Base-by-base conservation (phyloP, 2,113 vertebrate species). In the Gallinago media region DNA sequence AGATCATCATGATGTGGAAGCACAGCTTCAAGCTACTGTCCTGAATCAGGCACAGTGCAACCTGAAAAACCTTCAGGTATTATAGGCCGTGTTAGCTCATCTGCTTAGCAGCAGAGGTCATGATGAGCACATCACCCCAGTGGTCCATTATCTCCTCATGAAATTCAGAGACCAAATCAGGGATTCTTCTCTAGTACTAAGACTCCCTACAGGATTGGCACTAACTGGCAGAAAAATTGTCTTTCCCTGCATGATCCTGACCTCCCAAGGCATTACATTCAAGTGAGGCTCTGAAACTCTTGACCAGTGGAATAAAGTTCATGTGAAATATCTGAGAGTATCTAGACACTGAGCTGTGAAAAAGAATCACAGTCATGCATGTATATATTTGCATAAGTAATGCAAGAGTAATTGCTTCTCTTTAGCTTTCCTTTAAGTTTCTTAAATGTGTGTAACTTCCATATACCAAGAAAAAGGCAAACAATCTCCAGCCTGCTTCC, bases 121-220 rank as follows among this genome's bases (percentile, higher is more conserved):
- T 63, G 92, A 94, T 71, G 65, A 93, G 90, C 92, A 83, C 34
- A 85, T 92, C 85, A 95, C 84, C 88, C 75, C 6, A 6, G 94
- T 74, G 75, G 72, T 95, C 96, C 47, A 92, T 95, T 95, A 93
- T 93, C 75, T 94, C 50, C 55, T 96, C 88, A 96, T 90, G 88
- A 96, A 96, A 97, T 96, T 96, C 93, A 95, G 82, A 96, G 59
- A 70, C 42, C 13, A 88, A 95, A 95, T 96, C 81, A 96, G 92
- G 46, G 50, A 96, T 97, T 96, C 92, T 95, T 50, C 63, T 92
- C 85, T 59, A 83, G 78, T 95, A 83, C 93, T 89, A 85, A 90
- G 59, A 80, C 32, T 88, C 81, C 95, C 72, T 77, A 74, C 29
- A 85, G 71, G 54, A 88, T 47, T 92, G 75, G 47, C 77, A 79